Evolutionary conservation across 2,888 invertebrate genomes (phyloP), one percentile per base, ranked within the genome.

Genomic region (Agrochola lychnidis): DNA sequence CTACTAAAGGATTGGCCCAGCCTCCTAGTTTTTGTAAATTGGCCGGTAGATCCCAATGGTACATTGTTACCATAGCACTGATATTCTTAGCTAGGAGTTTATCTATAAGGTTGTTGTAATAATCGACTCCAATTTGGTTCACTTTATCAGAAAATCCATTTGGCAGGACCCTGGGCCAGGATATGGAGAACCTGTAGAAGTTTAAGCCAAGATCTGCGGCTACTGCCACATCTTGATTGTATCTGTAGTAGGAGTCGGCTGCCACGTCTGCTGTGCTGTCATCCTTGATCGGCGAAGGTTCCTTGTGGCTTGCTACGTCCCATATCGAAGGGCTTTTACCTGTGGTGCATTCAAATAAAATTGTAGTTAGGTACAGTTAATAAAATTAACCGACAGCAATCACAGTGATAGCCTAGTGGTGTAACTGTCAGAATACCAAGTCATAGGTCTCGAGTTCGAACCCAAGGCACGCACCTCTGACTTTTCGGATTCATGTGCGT

Each of bases 111-210:
- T 97, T 93, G 82, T 97, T 97, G 92, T 98, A 98, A 91, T 98
- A 98, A 6, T 96, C 89, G 0, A 98, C 90, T 9, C 98, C 98
- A 0, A 94, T 93, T 73, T 94, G 89, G 89, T 97, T 98, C 30
- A 97, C 89, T 71, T 93, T 90, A 78, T 97, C 93, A 0, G 93
- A 70, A 70, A 95, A 95, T 1, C 97, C 98, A 62, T 95, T 96
- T 0, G 98, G 98, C n/a, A 98, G 90, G 14, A 98, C 94, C 73
- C 98, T 94, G 0, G 97, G 87, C 98, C 98, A 98, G 0, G 97
- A 97, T 61, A 97, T 91, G 5, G 97, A 97, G 91, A 97, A 97
- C 59, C 97, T 92, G 87, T 97, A 97, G 88, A 96, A 97, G 78
- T 97, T 90, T 0, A 97, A 89, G 9, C 95, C 95, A 0, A 97